Evolutionary conservation across 2,797 vertebrate species (phyloP).

Genomic region (Sebastes miniatus): DNA sequence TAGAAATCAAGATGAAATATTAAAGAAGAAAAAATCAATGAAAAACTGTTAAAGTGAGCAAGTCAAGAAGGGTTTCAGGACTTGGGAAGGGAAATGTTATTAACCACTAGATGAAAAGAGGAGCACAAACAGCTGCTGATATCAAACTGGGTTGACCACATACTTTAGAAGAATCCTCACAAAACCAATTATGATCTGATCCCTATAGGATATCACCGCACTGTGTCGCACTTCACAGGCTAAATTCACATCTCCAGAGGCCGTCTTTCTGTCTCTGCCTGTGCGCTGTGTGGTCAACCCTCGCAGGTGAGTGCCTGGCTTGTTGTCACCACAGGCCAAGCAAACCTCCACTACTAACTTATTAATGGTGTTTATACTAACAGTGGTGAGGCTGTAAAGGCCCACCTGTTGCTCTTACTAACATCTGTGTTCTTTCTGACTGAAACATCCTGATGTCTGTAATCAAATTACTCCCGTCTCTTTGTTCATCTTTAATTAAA

Average conservation of each 20-base stretch:
- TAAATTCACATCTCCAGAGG: constrained; percentile 14
- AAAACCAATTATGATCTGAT: background rate
- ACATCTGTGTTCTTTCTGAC: constrained; percentile 38
- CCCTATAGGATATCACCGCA: background rate
- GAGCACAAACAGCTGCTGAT: constrained; percentile 31
- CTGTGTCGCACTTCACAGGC: background rate
- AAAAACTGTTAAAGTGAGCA: constrained; percentile 5
- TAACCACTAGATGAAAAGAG: constrained; percentile 32
- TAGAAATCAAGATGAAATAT: constrained; percentile 5
- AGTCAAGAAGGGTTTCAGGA: constrained; percentile 68
- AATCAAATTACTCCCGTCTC: background rate
- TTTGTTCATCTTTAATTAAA: constrained; percentile 10
- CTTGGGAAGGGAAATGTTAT: constrained; percentile 38
- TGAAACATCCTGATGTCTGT: background rate
- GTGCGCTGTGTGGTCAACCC: constrained; percentile 61
- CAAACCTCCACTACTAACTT: constrained; percentile 49
- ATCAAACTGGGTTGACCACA: constrained; percentile 62
- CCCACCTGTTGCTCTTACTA: constrained; percentile 53
- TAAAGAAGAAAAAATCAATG: background rate
- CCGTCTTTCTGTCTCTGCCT: constrained; percentile 1
- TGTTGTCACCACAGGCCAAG: constrained; percentile 27
- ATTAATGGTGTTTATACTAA: constrained; percentile 48
- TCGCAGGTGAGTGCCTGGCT: constrained; percentile 47
- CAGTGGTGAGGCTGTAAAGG: constrained; percentile 22
- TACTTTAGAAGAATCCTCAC: background rate